phyloP scores from a whole-genome alignment of 2,113 vertebrate species.

The Alligator sinensis region DNA sequence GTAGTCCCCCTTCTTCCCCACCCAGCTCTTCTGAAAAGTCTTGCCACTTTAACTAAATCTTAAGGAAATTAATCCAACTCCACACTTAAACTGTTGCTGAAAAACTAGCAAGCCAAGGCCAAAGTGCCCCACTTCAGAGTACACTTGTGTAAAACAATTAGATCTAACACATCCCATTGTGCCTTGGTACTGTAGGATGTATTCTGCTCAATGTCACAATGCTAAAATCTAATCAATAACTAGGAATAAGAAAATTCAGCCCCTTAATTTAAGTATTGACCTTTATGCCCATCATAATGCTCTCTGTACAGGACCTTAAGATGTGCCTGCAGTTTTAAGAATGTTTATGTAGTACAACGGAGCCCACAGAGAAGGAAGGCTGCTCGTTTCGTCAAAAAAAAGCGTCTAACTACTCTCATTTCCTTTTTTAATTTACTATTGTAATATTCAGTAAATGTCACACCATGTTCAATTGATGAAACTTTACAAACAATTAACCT shows the following conservation, averaged over 20 bases:
- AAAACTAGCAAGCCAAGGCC: not conserved
- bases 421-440: not conserved
- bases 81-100: not conserved
- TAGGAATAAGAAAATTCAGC: slow-evolving; percentile 9
- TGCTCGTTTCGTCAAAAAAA: no score
- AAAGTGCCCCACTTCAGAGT: not conserved
- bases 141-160: not conserved
- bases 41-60: not conserved
- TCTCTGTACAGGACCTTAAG: not conserved
- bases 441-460: not conserved
- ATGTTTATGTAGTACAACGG: not conserved
- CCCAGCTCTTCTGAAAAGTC: not conserved
- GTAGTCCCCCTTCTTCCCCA: not conserved
- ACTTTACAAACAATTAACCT: not conserved
- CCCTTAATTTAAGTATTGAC: not conserved
- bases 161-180: not conserved
- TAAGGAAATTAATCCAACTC: not conserved
- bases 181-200: not conserved
- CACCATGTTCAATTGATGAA: not conserved
- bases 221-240: not conserved
- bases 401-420: not conserved
- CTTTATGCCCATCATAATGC: rapidly evolving
- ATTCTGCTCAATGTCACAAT: not conserved
- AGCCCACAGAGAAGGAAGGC: not conserved
- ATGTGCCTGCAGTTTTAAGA: not conserved